Percentiles rank a stretch among this genome's conserved stretches.
phyloP scores from a whole-genome alignment of 2,888 invertebrate species.

The Tiphia femorata region DNA sequence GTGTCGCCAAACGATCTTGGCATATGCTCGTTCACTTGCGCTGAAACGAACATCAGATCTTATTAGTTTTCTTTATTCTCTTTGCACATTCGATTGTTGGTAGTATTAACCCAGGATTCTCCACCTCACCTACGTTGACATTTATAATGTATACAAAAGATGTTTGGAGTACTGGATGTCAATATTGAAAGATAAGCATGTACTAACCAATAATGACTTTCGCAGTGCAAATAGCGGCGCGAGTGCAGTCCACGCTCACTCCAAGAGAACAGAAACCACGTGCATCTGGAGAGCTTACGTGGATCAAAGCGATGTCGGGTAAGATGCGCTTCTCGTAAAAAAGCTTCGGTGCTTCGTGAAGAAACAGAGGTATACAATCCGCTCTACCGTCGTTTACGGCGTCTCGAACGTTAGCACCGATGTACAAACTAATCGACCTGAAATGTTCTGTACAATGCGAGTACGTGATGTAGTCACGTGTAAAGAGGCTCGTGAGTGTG shows the following conservation, averaged over 20 bases:
- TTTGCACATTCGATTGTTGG: no score
- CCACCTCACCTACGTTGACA: no score
- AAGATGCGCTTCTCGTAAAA: slow-evolving; percentile 72
- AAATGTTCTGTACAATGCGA: slow-evolving; percentile 70
- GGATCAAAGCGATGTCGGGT: slow-evolving; percentile 72
- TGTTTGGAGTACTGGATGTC: background rate
- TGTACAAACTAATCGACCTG: slow-evolving; percentile 74
- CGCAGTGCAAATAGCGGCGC: slow-evolving; percentile 73
- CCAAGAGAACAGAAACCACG: slow-evolving; percentile 77
- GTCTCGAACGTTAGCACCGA: slow-evolving; percentile 72
- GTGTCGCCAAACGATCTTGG: slow-evolving; percentile 76
- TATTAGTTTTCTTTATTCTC: no score
- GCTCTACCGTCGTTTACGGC: slow-evolving; percentile 73
- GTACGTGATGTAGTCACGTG: background rate
- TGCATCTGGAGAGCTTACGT: slow-evolving; percentile 73
- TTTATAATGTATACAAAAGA: no score
- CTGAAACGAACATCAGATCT: no score
- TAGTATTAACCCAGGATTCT: no score
- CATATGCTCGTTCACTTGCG: slow-evolving; percentile 74
- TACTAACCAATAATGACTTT: slow-evolving; percentile 73
- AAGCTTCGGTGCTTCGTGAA: slow-evolving; percentile 74
- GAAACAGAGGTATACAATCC: slow-evolving; percentile 75
- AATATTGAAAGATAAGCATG: background rate
- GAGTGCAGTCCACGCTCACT: slow-evolving; percentile 74
- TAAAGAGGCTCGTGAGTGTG: background rate